Evolutionary conservation across 1,140 invertebrate species (phyloP), one percentile per base, ranked within the genome.

Genomic region (Hyphantria cunea): DNA sequence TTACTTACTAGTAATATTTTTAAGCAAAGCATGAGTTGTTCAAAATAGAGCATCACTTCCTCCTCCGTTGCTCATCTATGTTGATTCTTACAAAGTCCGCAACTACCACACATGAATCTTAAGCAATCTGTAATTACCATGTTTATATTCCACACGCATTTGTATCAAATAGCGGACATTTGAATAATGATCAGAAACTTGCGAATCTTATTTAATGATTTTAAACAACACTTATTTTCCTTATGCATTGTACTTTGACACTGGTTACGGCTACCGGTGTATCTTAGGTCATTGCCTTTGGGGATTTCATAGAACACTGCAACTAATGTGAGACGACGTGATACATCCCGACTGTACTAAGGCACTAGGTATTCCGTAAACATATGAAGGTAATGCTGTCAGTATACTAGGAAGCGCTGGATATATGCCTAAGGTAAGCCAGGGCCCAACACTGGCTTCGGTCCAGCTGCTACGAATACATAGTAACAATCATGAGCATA

Each of bases 321-420:
- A 67, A 33, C 32, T 14, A 58, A 53, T 56, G 63, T 52, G 62
- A 51, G 66, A 64, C 34, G 42, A 50, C 44, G 34, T 47, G 42
- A 68, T 44, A 39, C 41, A 69, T 64, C 60, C 55, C 51, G 41
- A 52, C 54, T 59, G 62, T 65, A 68, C 52, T 81, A 69, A 74
- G 66, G 63, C 64, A 79, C 69, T 76, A 70, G 72, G 69, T 76
- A 76, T 72, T 72, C 66, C 56, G 64, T 63, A 65, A 73, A 68
- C 71, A 69, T 64, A 56, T 74, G 75, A 70, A 78, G 74, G 70
- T 76, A 72, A 84, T 78, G 60, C 66, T 73, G 68, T 73, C 68
- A 76, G 64, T 79, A 64, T 80, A 82, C 79, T 65, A 86, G 86
- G 86, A 89, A 89, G 74, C 58, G 75, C 64, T 86, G 86, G 86